Base-by-base conservation (phyloP, 2,113 vertebrate species). In the Chinchilla lanigera region DNA sequence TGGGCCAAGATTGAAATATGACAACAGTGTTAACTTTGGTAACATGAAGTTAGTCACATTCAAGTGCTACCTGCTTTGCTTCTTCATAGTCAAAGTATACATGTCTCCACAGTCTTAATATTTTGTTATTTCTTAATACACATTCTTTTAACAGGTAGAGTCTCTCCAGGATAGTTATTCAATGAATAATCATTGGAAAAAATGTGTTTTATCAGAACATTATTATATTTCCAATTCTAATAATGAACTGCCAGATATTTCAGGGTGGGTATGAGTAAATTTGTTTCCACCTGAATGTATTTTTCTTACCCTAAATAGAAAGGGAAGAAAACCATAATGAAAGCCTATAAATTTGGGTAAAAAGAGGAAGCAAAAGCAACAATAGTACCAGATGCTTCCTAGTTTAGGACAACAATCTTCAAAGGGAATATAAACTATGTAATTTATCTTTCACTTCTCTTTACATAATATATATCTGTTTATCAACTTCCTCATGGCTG, bases 401-500 rank as follows among this genome's bases (percentile, higher is more conserved):
- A 44, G 35, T 93, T 89, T 69, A 65, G 28, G 1, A 83, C 7
- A 26, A 44, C 19, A 47, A 60, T 24, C 83, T 26, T 89, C 78
- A 92, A n/a, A 50, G 90, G 3, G 19, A 52, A 22, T 75, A 19
- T 52, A 60, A 33, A 80, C 56, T 56, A 47, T 91, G 20, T 20
- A 24, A 88, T 73, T 69, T 73, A 89, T 19, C 22, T 89, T 81
- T 98, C 56, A 96, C 35, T 83, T 96, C 80, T 94, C 94, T 95
- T 95, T 97, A 87, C 95, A 96, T 54, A 97, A 83, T 58, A 95
- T 73, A 24, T 82, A 80, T 81, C 61, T 93, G 24, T 50, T 94
- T 63, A 96, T 47, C 38, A 98, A 54, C 93, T 98, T 98, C 91
- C 41, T 97, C 97, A 98, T 97, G 38, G 97, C 97, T 71, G 65